Evolutionary conservation across 1,140 invertebrate species (phyloP), one percentile per base, ranked within the genome.

Genomic region (Ylistrum balloti): DNA sequence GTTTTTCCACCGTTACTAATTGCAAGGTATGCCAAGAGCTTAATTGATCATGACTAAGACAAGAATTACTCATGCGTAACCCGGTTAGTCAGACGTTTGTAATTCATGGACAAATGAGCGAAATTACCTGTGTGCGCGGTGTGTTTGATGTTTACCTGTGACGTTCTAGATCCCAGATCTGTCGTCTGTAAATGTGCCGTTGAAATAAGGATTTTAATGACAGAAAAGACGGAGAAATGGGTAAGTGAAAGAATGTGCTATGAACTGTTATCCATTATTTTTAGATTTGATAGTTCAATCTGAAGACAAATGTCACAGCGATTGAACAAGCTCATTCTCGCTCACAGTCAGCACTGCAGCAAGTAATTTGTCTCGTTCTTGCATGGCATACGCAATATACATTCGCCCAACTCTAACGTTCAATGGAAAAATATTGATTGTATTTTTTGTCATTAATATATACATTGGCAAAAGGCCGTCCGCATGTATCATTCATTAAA

Each of bases 121-220:
- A 74, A 28, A 28, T 28, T 74, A 45, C 41, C 41, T 74, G n/a
- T 11, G 1, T 74, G 22, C 28, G 56, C 56, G 56, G 56, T 74
- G 56, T 28, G 22, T 74, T n/a, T 74, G 56, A 74, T 74, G 56
- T 74, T 74, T 74, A 74, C 56, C 56, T 74, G 56, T 56, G 56
- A n/a, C 56, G n/a, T 74, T 11, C 56, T 74, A 2, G 15, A 22
- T 56, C 22, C 45, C 13, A 3, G 13, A 28, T 74, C 17, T n/a
- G 56, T 74, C 56, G 56, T 74, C 56, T 74, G 56, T 74, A n/a
- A 74, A 74, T 74, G 56, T 74, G n/a, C 56, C 56, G 56, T 74
- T 74, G 17, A 28, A 74, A 74, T 17, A 28, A 17, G 56, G 56
- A 74, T 74, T 74, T 74, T 74, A 74, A 74, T 74, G 56, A 74